Evolutionary conservation across 2,797 vertebrate species (phyloP).

Genomic region (Champsocephalus gunnari): DNA sequence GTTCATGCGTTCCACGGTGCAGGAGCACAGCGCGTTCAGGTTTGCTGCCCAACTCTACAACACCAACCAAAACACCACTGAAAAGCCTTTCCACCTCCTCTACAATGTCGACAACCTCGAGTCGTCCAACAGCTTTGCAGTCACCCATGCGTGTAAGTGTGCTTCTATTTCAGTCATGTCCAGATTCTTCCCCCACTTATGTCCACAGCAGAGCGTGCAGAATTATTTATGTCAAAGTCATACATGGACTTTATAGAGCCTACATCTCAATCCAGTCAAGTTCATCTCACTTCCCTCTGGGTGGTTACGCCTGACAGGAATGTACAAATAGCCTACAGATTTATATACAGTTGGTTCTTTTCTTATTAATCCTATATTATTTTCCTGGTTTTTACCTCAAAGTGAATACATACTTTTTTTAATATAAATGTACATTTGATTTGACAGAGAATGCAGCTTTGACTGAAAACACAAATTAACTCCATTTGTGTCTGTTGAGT

Average conservation of each 20-base stretch:
- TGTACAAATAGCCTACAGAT: neutral
- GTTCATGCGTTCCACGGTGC: slow-evolving; percentile 99
- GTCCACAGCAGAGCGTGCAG: slow-evolving; percentile 47
- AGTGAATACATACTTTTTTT: neutral
- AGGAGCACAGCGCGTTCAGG: slow-evolving; percentile 99
- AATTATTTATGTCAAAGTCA: slow-evolving; percentile 64
- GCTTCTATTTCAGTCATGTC: slow-evolving; percentile 61
- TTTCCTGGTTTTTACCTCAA: neutral
- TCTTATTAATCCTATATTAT: neutral
- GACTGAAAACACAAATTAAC: neutral
- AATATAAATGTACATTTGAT: neutral
- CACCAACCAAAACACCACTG: slow-evolving; percentile 99
- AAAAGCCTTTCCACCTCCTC: slow-evolving; percentile 99
- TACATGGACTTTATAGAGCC: slow-evolving; percentile 37
- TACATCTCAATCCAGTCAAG: slow-evolving; percentile 50
- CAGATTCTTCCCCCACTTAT: slow-evolving; percentile 24
- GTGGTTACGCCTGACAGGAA: slow-evolving; percentile 25
- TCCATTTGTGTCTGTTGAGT: neutral
- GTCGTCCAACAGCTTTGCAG: slow-evolving; percentile 99
- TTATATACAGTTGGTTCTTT: slow-evolving; percentile 10
- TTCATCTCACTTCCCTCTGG: slow-evolving; percentile 39
- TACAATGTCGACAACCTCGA: slow-evolving; percentile 99
- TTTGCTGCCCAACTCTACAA: slow-evolving; percentile 99
- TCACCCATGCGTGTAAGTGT: slow-evolving; percentile 99
- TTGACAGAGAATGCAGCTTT: neutral